These are phyloP conservation scores for Adelphocoris suturalis DNA, from an alignment of 2,888 invertebrate genomes.

Conservation along the genomic window DNA sequence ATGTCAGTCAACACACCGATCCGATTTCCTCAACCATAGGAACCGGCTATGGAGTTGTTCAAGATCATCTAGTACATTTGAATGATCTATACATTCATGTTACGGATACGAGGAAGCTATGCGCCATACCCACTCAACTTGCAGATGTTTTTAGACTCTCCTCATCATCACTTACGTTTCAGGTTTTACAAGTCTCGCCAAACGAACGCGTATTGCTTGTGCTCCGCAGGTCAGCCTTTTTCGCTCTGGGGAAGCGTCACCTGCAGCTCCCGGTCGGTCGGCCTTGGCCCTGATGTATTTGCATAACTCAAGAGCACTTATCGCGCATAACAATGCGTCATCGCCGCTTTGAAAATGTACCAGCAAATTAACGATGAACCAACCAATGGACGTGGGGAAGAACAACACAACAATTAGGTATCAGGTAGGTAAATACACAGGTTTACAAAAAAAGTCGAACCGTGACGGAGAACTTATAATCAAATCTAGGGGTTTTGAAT, in stretches of 20 bases:
- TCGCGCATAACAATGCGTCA: not conserved
- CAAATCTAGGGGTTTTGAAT: not conserved
- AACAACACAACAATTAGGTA: not conserved
- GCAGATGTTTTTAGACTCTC: no score
- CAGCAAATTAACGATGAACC: not conserved
- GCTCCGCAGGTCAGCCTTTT: not conserved
- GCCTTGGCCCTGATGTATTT: not conserved
- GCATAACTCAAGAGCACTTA: conserved; percentile 12
- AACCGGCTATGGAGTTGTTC: no score
- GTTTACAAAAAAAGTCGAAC: not conserved
- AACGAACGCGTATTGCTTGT: not conserved
- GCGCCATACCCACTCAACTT: no score
- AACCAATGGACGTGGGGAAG: not conserved
- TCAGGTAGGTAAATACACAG: not conserved
- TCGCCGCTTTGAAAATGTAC: not conserved
- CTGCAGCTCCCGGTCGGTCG: not conserved
- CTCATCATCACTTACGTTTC: no score
- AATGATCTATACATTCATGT: no score
- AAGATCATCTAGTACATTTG: no score
- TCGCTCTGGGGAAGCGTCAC: no score
- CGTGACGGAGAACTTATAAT: not conserved
- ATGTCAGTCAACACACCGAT: no score
- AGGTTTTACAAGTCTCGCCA: no score
- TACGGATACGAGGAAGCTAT: no score
- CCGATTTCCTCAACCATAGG: no score